Base-by-base conservation (phyloP, 2,888 invertebrate species). In the Bugulina stolonifera region DNA sequence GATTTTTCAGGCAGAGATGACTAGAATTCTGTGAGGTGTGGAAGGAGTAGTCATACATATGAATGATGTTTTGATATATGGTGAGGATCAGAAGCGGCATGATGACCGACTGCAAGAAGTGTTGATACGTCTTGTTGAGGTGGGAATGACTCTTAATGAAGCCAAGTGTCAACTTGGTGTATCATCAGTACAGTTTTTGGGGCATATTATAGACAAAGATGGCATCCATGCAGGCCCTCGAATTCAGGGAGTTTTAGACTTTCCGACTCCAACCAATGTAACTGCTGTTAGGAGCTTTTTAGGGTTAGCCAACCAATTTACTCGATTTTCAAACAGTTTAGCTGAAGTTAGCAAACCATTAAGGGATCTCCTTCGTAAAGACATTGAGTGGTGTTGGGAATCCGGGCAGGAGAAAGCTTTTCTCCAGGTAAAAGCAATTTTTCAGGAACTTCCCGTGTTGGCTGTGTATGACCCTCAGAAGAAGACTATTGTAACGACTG, bases 201-300 rank as follows among this genome's bases (percentile, higher is more conserved):
- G 64, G 1, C 32, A 64, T 64, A 10, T 64, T 27, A 64, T 64
- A 32, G 64, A 29, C n/a, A n/a, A 64, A 34, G 10, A 70, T 10
- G 43, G 43, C 3, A 70, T 52, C 29, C 27, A 52, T 70, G 70
- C 43, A 52, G 43, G 43, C n/a, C 54, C 43, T 5, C n/a, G 23
- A 23, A 22, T 35, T 14, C 29, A 69, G 43, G 73, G 69, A 27
- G 69, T 76, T n/a, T 32, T 35, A 32, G 34, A 75, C 1, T 57
- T 75, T 58, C 43, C 57, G 27, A n/a, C 69, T 3, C 75, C 75
- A 14, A 71, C n/a, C 27, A 43, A 57, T 69, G 69, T 35, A n/a
- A 18, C 71, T 43, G 73, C 73, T 70, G 29, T 76, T 29, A 74
- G 76, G 70, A 23, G 35, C 54, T 74, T 76, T 54, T 72, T 75